phyloP scores from a whole-genome alignment of 2,113 vertebrate genomes.

The Sakesphorus luctuosus region DNA sequence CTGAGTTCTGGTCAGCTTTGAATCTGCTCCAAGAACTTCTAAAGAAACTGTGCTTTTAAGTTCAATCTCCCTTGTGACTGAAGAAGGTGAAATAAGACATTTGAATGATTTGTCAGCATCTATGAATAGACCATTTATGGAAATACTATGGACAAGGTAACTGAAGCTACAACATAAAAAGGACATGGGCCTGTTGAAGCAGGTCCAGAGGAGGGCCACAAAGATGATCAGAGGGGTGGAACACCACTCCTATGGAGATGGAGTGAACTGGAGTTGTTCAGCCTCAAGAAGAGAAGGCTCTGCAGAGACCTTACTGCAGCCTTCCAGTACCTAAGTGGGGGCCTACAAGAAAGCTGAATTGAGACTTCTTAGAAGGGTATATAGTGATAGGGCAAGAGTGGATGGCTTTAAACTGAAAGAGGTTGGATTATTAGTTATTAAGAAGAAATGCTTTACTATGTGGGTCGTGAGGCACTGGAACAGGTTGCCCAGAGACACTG shows the following conservation, averaged over 20 bases:
- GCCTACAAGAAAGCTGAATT: not conserved
- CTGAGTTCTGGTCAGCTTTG: not conserved
- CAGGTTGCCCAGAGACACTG: not conserved
- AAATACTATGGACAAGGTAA: constrained; percentile 14
- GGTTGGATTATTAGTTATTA: not conserved
- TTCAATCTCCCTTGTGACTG: not conserved
- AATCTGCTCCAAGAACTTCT: not conserved
- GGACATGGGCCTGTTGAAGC: not conserved
- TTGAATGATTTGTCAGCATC: constrained; percentile 13
- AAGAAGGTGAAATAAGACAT: not conserved
- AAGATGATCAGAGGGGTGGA: not conserved
- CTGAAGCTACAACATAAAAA: not conserved
- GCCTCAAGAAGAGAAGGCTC: not conserved
- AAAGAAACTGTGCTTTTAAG: not conserved
- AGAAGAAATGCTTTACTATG: not conserved
- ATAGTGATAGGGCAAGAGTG: not conserved
- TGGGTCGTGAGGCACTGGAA: not conserved
- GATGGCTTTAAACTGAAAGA: not conserved
- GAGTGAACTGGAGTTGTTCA: not conserved
- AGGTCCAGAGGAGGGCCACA: not conserved
- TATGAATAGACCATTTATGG: not conserved
- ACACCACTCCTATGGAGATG: rapidly evolving
- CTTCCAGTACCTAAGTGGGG: not conserved
- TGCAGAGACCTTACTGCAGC: not conserved
- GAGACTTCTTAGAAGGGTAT: not conserved